phyloP scores from a whole-genome alignment of 2,888 invertebrate genomes.

The Chaitophorus viminalis region DNA sequence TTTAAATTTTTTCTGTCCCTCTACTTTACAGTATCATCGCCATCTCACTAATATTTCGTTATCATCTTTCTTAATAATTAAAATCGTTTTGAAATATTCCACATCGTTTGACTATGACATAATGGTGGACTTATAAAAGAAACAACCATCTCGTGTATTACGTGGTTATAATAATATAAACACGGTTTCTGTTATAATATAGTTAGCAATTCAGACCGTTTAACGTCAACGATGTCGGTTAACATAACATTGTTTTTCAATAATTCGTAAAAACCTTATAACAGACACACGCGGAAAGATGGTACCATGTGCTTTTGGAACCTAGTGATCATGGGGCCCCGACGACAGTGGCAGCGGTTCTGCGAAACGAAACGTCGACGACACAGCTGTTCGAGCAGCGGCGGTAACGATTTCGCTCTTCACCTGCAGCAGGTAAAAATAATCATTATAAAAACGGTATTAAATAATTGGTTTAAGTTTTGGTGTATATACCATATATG shows the following conservation, averaged over 20 bases:
- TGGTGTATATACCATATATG: too few species aligned
- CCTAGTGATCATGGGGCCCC: conserved; percentile 53
- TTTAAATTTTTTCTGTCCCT: too few species aligned
- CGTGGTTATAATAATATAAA: background rate
- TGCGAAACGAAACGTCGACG: conserved; percentile 28
- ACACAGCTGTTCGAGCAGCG: background rate
- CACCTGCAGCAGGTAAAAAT: conserved; percentile 55
- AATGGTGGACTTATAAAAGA: background rate
- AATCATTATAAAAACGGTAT: too few species aligned
- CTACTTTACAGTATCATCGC: too few species aligned
- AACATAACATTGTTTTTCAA: conserved; percentile 10
- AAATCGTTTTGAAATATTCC: too few species aligned
- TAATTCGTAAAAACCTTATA: conserved; percentile 36
- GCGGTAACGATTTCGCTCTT: conserved; percentile 32
- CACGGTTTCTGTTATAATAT: background rate
- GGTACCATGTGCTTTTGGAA: conserved; percentile 61
- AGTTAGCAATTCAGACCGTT: background rate
- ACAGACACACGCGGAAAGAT: conserved; percentile 47
- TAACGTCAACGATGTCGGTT: background rate
- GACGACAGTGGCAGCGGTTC: conserved; percentile 50
- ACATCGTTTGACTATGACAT: background rate
- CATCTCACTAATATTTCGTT: too few species aligned
- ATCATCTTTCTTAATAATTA: too few species aligned
- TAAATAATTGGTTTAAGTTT: too few species aligned
- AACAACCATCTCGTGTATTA: background rate